Evolutionary conservation across 2,113 vertebrate genomes (phyloP), one percentile per base, ranked within the genome.

Genomic region (Apteryx mantelli): DNA sequence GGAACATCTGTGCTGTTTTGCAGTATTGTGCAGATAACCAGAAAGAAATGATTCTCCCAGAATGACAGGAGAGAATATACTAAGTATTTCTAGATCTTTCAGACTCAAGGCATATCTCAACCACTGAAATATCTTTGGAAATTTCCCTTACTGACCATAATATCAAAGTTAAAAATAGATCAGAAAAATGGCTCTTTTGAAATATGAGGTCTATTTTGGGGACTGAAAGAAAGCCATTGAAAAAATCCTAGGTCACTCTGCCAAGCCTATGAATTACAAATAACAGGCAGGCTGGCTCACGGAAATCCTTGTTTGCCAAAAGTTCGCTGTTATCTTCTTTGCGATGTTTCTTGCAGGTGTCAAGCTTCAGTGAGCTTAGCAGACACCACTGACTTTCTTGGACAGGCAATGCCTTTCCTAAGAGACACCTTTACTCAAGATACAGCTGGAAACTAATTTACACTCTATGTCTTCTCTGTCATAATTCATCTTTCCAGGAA

Each of bases 221-320:
- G 92, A 58, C 89, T 98, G 96, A 97, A 96, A 97, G 97, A 96
- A 98, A 98, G 97, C 97, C 95, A 97, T 96, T 97, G 98, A 98
- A 97, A 96, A 98, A 98, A 91, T 97, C 97, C 96, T 96, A 95
- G 94, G 92, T 96, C 96, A 93, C 94, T 81, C 94, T 98, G 97
- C 97, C 98, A 98, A 98, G 95, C 93, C 97, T 81, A 88, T 97
- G 97, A 97, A 98, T 97, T 97, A 97, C 97, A 98, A 98, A 95
- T 78, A 97, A 87, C 96, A 98, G 97, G 95, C 95, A 77, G 52
- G 76, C 94, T 98, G 97, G 97, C 97, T 98, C 93, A 89, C 95
- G 96, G 91, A 97, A 96, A 98, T 94, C 95, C 93, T 93, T 4
- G 61, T 86, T 95, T 98, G 98, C 97, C 97, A 98, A 97, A 96